These are phyloP conservation scores for Lophura nycthemera DNA, from an alignment of 2,113 vertebrate species.

Conservation along the genomic window DNA sequence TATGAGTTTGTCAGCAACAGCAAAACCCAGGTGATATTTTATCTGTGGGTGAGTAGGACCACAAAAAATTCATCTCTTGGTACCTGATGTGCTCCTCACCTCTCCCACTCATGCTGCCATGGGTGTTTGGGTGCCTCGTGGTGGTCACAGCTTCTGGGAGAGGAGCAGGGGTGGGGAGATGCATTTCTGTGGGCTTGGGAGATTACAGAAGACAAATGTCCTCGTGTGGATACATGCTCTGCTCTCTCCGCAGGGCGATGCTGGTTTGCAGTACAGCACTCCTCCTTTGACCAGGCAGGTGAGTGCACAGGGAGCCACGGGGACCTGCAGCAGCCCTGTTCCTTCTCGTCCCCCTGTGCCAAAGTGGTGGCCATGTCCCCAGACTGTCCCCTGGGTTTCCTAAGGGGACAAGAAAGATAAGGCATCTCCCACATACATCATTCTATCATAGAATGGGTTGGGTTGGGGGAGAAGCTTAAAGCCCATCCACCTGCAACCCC, in stretches of 20 bases:
- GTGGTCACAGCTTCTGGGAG: neutral
- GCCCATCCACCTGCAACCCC: too few relatives aligned
- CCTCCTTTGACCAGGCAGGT: slow-evolving; percentile 81
- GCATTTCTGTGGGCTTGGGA: neutral
- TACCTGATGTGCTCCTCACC: rapidly evolving
- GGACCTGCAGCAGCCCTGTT: neutral
- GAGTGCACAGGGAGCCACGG: neutral
- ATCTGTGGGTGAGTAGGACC: slow-evolving; percentile 83
- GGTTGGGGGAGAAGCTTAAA: neutral
- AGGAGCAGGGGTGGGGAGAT: neutral
- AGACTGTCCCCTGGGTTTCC: rapidly evolving
- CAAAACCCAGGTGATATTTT: slow-evolving; percentile 83
- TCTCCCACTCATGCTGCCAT: neutral
- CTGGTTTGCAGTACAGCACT: slow-evolving; percentile 58
- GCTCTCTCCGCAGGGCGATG: slow-evolving; percentile 68
- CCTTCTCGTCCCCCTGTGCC: neutral
- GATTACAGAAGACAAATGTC: neutral
- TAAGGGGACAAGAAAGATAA: neutral
- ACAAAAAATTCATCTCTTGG: neutral
- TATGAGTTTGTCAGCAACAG: slow-evolving; percentile 89
- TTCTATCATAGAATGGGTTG: neutral
- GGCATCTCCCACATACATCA: neutral
- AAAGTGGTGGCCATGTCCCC: neutral
- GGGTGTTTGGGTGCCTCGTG: neutral
- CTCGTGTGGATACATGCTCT: neutral